These are phyloP conservation scores for Myotis brandtii DNA, from an alignment of 2,113 vertebrate genomes.

Conservation along the genomic window DNA sequence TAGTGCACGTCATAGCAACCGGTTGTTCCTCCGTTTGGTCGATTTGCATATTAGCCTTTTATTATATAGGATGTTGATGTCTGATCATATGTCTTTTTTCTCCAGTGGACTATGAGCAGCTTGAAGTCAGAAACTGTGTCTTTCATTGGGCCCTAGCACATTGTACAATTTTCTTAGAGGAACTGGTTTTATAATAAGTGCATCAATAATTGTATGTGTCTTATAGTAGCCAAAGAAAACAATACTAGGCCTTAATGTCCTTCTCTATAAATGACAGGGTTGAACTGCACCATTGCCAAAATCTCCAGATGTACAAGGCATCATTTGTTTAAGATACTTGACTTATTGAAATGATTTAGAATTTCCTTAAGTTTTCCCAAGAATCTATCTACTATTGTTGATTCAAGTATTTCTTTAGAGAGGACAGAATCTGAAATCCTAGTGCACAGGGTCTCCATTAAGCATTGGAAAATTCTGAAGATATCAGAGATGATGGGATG, in stretches of 20 bases:
- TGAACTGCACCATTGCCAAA: neutral
- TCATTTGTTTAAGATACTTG: neutral
- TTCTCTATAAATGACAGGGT: neutral
- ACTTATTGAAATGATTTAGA: constrained; percentile 20
- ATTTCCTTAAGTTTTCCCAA: neutral
- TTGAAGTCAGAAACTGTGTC: neutral
- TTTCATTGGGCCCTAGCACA: neutral
- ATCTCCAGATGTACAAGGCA: neutral
- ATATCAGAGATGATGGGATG: neutral
- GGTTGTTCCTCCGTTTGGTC: no score
- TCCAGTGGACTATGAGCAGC: neutral
- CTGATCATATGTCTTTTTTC: neutral
- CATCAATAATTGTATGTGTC: neutral
- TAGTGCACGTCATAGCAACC: no score
- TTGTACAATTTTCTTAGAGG: neutral
- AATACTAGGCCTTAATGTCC: neutral
- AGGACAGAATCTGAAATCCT: neutral
- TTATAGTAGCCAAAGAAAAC: neutral
- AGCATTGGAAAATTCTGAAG: neutral
- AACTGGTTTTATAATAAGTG: neutral
- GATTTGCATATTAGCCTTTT: neutral
- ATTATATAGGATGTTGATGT: neutral
- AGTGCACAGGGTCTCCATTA: neutral
- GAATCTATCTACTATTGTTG: neutral
- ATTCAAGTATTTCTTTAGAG: constrained; percentile 22